Conservation (phyloP, 1,140 invertebrate genomes). For the Pseudomyrmex gracilis region DNA sequence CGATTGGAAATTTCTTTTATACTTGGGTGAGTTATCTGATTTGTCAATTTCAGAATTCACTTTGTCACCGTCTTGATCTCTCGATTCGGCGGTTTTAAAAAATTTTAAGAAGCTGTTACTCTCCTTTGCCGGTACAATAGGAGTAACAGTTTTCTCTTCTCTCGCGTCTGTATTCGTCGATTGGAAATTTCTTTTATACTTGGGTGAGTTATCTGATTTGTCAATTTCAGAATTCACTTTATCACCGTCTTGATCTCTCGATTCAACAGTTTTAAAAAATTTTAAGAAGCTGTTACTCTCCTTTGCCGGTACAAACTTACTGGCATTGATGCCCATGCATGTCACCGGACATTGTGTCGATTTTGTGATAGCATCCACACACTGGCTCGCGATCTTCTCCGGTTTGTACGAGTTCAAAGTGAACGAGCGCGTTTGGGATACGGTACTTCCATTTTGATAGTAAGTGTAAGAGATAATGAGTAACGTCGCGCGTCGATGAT, state of each 20-base stretch:
- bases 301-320: slow-evolving; percentile 91
- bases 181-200: neutral
- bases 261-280: slow-evolving; percentile 85
- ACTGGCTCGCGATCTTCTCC: slow-evolving; percentile 87
- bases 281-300: slow-evolving; percentile 87
- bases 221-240: slow-evolving; percentile 1
- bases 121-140: slow-evolving; percentile 88
- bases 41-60: neutral
- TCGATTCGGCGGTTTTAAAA: slow-evolving; percentile 83
- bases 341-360: slow-evolving; percentile 87
- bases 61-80: slow-evolving; percentile 9
- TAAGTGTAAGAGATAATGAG: slow-evolving; percentile 88
- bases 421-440: slow-evolving; percentile 87
- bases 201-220: neutral
- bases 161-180: slow-evolving; percentile 9
- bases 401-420: slow-evolving; percentile 87
- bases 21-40: neutral
- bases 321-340: slow-evolving; percentile 91
- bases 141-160: neutral
- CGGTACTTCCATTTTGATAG: slow-evolving; percentile 86
- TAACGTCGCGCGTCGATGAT: slow-evolving; percentile 89
- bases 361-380: slow-evolving; percentile 88
- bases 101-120: slow-evolving; percentile 87
- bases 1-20: neutral
- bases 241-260: neutral